phyloP scores from a whole-genome alignment of 2,888 invertebrate genomes.

The Rhamphomyia laevipes region DNA sequence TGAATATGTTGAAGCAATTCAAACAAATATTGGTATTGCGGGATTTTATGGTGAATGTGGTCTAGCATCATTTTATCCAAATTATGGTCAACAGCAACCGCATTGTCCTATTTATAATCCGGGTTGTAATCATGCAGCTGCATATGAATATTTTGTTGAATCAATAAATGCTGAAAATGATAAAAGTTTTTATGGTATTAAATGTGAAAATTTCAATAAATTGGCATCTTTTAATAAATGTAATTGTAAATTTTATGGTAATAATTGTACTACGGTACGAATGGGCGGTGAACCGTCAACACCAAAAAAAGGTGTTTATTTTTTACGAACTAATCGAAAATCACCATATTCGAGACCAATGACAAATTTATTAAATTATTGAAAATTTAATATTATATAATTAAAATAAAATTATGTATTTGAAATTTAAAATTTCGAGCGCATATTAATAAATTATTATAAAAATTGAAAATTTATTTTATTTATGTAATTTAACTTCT shows the following conservation, averaged over 20 bases:
- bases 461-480: no score
- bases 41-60: slow-evolving; percentile 31
- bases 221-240: slow-evolving; percentile 15
- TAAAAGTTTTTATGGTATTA: background rate
- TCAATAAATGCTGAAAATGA: slow-evolving; percentile 15
- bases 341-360: slow-evolving; percentile 15
- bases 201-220: slow-evolving; percentile 17
- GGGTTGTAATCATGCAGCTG: slow-evolving; percentile 14
- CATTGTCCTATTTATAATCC: slow-evolving; percentile 26
- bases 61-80: slow-evolving; percentile 34
- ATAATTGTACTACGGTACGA: background rate
- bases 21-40: slow-evolving; percentile 27
- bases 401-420: no score
- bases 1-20: slow-evolving; percentile 33
- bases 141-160: slow-evolving; percentile 26
- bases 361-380: no score
- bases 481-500: no score
- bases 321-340: slow-evolving; percentile 23
- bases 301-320: slow-evolving; percentile 26
- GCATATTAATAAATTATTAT: no score
- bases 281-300: slow-evolving; percentile 29
- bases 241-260: slow-evolving; percentile 14
- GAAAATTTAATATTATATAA: no score
- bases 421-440: no score
- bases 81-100: slow-evolving; percentile 33